phyloP scores from a whole-genome alignment of 2,888 invertebrate species.

The Lysandra coridon region DNA sequence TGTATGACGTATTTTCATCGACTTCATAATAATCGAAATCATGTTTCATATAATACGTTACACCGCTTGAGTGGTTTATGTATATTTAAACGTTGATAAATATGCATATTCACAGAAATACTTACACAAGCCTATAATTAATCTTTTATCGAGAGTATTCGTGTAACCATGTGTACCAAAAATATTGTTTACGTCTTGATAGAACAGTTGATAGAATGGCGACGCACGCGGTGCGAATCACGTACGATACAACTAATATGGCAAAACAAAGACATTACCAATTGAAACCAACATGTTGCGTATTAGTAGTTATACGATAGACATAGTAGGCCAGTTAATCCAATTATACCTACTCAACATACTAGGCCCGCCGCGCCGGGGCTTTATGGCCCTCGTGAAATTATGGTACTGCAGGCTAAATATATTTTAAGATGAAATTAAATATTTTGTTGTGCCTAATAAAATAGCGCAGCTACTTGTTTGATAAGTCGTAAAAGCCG shows the following conservation, averaged over 20 bases:
- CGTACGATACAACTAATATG: background rate
- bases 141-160: background rate
- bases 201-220: no score
- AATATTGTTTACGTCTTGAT: background rate
- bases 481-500: no score
- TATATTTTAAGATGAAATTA: no score
- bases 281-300: background rate
- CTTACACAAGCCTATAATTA: background rate
- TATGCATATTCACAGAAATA: background rate
- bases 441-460: no score
- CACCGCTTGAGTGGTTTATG: background rate
- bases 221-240: slow-evolving; percentile 23
- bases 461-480: no score
- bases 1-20: background rate
- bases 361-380: no score
- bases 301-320: background rate
- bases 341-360: no score
- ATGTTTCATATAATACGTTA: background rate
- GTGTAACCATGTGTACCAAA: background rate
- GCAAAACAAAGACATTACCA: slow-evolving; percentile 6
- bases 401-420: no score
- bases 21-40: background rate
- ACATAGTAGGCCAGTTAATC: background rate
- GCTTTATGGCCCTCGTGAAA: no score
- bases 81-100: background rate